A percentile compares a stretch with the other conserved stretches of the same genome.
Conservation (phyloP, 2,797 vertebrate genomes). For the Coccyzus lansbergi region DNA sequence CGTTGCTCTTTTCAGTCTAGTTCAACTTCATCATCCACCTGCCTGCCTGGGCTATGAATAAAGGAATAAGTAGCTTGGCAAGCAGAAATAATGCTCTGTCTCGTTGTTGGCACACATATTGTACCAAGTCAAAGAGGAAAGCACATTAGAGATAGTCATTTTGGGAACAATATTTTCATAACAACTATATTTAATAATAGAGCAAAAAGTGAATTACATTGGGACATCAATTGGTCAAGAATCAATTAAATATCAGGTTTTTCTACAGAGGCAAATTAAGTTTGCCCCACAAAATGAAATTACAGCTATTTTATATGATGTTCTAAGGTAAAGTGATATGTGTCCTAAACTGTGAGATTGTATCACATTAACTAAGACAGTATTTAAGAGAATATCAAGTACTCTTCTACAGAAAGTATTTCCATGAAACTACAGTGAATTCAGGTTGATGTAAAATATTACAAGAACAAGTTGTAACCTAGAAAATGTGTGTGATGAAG, state of each 20-base stretch:
- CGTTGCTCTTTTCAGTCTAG: not conserved
- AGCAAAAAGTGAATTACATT: not conserved
- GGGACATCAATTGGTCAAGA: not conserved
- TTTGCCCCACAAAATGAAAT: conserved; percentile 2
- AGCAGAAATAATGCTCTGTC: not conserved
- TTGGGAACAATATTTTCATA: not conserved
- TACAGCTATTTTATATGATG: not conserved
- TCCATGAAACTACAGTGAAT: not conserved
- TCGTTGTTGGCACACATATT: fast-evolving
- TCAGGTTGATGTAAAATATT: not conserved
- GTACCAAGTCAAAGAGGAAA: not conserved
- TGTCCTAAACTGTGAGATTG: not conserved
- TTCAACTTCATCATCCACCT: fast-evolving
- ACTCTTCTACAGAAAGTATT: not conserved
- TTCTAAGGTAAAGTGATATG: not conserved
- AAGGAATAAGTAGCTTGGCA: not conserved
- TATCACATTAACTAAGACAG: not conserved
- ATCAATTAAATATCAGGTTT: not conserved
- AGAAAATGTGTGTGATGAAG: not conserved
- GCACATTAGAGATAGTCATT: not conserved
- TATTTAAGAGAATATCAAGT: not conserved
- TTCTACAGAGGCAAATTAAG: not conserved
- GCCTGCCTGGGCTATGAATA: not conserved
- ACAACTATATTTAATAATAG: not conserved
- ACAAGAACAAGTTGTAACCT: not conserved